These are phyloP conservation scores for Chironex yamaguchii DNA, from an alignment of 30 jellyfish, hydroid and myxozoan species.

Conservation along the genomic window DNA sequence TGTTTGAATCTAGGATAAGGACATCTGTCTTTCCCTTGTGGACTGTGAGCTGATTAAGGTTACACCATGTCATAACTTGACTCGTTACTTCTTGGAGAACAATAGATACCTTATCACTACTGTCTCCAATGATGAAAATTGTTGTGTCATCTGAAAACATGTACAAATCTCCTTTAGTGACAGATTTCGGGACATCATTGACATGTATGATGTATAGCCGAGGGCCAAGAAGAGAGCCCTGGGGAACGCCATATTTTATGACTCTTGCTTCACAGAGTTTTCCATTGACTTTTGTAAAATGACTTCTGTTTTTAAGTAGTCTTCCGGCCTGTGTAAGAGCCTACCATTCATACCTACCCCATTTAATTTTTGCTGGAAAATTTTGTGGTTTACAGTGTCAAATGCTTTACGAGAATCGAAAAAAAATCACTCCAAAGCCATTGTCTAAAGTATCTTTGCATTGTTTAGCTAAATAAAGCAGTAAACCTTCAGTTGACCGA, in stretches of 20 bases:
- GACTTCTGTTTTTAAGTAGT: neutral
- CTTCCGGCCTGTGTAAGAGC: neutral
- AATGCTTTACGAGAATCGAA: too few relatives aligned
- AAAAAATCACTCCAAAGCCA: conserved; percentile 1
- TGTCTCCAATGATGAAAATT: neutral
- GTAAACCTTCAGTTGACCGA: neutral
- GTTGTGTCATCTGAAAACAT: conserved; percentile 59
- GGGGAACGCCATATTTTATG: conserved; percentile 41
- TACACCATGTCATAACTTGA: conserved; percentile 19
- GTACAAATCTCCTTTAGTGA: conserved; percentile 12
- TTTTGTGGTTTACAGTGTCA: neutral
- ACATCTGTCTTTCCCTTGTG: conserved; percentile 41
- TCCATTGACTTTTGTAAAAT: conserved; percentile 25
- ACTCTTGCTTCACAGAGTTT: neutral
- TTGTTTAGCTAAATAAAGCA: neutral
- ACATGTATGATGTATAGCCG: conserved; percentile 30
- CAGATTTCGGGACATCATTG: conserved; percentile 58
- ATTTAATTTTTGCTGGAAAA: neutral
- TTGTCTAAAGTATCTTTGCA: neutral
- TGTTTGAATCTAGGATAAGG: conserved; percentile 8
- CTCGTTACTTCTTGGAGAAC: neutral
- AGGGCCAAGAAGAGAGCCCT: conserved; percentile 64
- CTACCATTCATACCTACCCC: neutral
- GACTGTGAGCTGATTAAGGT: conserved; percentile 3
- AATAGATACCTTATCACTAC: neutral